Percentiles rank a stretch among this genome's conserved stretches.
phyloP scores from a whole-genome alignment of 2,797 vertebrate species.

The Alectoris magna region DNA sequence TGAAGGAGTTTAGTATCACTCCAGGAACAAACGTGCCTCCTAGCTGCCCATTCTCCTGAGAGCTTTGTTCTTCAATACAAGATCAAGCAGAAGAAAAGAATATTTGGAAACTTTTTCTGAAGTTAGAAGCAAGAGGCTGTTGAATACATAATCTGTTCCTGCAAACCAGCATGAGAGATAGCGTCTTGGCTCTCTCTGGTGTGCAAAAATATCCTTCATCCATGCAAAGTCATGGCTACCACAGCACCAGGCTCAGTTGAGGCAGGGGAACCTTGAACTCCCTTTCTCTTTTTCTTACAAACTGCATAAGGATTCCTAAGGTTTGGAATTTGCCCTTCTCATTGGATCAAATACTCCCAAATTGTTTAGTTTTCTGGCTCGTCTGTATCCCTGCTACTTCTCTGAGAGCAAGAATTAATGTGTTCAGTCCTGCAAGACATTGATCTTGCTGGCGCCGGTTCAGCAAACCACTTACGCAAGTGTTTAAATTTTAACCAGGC shows the following conservation, averaged over 20 bases:
- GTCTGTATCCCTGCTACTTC: background rate
- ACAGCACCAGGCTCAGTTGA: background rate
- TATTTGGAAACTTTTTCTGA: constrained; percentile 11
- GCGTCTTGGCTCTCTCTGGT: background rate
- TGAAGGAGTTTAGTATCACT: background rate
- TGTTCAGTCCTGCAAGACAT: constrained; percentile 14
- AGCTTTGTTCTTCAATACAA: constrained; percentile 4
- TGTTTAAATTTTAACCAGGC: constrained; percentile 33
- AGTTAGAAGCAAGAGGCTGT: constrained; percentile 1
- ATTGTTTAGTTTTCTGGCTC: background rate
- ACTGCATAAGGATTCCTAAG: rapidly evolving
- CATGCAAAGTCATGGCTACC: background rate
- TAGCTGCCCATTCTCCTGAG: background rate
- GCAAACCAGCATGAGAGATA: background rate
- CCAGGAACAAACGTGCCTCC: background rate
- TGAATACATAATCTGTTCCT: background rate
- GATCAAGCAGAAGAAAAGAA: background rate
- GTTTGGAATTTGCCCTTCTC: constrained; percentile 17
- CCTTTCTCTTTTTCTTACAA: background rate
- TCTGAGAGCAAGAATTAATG: constrained; percentile 17
- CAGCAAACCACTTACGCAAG: constrained; percentile 49
- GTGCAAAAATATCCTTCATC: background rate
- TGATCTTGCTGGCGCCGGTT: background rate
- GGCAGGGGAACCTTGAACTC: background rate
- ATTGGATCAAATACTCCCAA: background rate